phyloP scores from a whole-genome alignment of 2,113 vertebrate species.

The Cheirogaleus medius region DNA sequence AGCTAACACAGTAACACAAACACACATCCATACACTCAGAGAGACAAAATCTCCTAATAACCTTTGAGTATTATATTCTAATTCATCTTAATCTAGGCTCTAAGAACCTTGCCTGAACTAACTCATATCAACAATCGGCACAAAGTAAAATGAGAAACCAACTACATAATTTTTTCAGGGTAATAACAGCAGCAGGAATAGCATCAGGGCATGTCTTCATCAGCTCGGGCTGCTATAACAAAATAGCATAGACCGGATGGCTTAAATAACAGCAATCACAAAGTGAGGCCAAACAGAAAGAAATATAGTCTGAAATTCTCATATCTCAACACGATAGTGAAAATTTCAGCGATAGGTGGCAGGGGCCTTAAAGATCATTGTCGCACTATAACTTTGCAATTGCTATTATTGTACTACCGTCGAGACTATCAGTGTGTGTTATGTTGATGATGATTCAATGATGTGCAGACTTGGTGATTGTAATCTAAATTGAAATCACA shows the following conservation, averaged over 20 bases:
- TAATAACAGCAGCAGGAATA: background rate
- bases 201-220: background rate
- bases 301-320: background rate
- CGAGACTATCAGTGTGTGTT: background rate
- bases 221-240: background rate
- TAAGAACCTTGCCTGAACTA: background rate
- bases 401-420: background rate
- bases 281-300: background rate
- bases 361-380: background rate
- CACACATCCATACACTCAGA: background rate
- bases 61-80: background rate
- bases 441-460: background rate
- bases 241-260: background rate
- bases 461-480: slow-evolving; percentile 18
- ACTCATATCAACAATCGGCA: background rate
- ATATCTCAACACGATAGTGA: background rate
- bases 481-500: slow-evolving; percentile 60
- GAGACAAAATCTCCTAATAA: background rate
- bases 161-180: background rate
- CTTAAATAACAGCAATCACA: background rate
- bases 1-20: background rate
- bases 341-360: background rate
- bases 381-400: background rate
- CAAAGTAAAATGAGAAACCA: background rate
- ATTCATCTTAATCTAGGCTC: background rate